Base-by-base conservation (phyloP, 1,140 invertebrate genomes). In the Stenopsyche tienmushanensis region DNA sequence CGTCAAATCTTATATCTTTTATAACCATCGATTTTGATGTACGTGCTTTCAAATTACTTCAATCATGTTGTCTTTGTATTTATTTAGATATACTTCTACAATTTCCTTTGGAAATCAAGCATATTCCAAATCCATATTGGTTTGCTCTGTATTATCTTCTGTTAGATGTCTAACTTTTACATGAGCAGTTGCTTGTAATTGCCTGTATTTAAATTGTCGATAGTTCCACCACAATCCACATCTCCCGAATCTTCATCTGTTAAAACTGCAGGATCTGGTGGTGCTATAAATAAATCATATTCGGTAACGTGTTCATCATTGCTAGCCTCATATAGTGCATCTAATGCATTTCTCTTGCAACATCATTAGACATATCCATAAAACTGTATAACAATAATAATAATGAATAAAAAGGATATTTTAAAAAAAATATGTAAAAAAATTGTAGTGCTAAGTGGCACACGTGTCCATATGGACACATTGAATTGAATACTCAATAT, bases 281-380 rank as follows among this genome's bases (percentile, higher is more conserved):
- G 67, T 60, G 63, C 68, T 47, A 71, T 68, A 50, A 67, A 71
- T 21, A 73, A 64, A 23, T 71, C 62, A 50, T 71, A 66, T 47
- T 64, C 59, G 17, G 47, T 44, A 50, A 50, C 47, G 47, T 50
- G 17, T 21, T 71, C 65, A 53, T 42, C 41, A 57, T 63, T 34
- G 47, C 39, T 59, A 47, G 72, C 47, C 57, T 62, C 66, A 26
- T 72, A 64, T 23, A 49, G 21, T 29, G 66, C 45, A 29, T 74
- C 65, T 55, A 65, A 34, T 34, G 29, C 29, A 34, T 34, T 34
- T 34, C 13, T 5, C 13, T 7, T 13, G 29, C 29, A 34, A 34
- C 13, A 34, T 34, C 29, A 34, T 34, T 13, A n/a, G 29, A 34
- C 29, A 34, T 34, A 34, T 34, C 29, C 29, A 5, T 34, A 34